Conservation (phyloP, 2,113 vertebrate genomes). For the Ictidomys tridecemlineatus region DNA sequence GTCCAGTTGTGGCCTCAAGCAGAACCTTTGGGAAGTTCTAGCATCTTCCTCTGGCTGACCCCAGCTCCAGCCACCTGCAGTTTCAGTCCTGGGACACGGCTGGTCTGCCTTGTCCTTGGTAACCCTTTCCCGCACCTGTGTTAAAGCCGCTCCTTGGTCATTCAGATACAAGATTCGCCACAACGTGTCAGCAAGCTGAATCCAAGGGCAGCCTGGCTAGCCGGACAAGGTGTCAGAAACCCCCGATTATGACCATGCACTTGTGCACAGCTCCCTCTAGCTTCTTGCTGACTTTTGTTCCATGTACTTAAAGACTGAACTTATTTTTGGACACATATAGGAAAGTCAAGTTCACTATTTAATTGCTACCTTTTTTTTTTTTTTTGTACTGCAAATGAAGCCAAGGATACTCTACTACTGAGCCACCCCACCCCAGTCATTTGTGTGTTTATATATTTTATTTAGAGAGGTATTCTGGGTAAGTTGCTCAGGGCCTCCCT, state of each 20-base stretch:
- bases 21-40: not conserved
- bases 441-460: not conserved
- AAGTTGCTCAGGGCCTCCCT: not conserved
- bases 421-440: not conserved
- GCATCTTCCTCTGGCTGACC: not conserved
- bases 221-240: not conserved
- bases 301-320: not conserved
- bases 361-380: not conserved
- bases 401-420: not conserved
- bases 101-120: not conserved
- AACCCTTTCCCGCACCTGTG: no score
- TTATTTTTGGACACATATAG: no score
- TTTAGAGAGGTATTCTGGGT: no score
- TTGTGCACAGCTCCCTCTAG: not conserved
- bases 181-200: not conserved
- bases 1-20: no score
- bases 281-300: not conserved
- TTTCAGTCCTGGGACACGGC: not conserved
- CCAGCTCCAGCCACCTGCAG: not conserved
- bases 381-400: not conserved
- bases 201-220: not conserved
- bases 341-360: rapidly evolving
- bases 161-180: not conserved
- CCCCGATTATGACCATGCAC: no score
- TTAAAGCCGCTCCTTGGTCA: no score